Percentiles rank a stretch among this genome's conserved stretches.
phyloP scores from a whole-genome alignment of 2,888 invertebrate genomes.

The Thelaira solivaga region DNA sequence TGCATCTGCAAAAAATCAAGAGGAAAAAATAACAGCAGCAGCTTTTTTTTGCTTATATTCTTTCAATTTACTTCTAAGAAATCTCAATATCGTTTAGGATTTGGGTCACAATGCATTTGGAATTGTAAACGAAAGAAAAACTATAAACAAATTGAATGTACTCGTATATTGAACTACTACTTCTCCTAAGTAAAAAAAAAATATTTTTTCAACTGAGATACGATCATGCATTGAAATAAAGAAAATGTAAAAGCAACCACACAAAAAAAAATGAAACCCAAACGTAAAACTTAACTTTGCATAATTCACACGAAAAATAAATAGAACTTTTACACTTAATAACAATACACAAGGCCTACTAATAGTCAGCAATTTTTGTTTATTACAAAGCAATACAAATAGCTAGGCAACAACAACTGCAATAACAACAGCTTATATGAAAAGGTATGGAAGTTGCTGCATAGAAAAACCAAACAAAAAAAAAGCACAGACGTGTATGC shows the following conservation, averaged over 20 bases:
- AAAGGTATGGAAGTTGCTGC: slow-evolving; percentile 17
- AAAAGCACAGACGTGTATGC: slow-evolving; percentile 36
- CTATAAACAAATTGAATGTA: slow-evolving; percentile 22
- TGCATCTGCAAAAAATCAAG: slow-evolving; percentile 21
- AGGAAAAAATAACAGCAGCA: too few relatives aligned
- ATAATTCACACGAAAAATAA: slow-evolving; percentile 62
- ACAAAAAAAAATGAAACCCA: slow-evolving; percentile 15
- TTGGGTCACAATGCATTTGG: slow-evolving; percentile 37
- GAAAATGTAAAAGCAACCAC: not conserved
- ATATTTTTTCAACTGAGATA: slow-evolving; percentile 18
- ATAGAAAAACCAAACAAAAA: not conserved
- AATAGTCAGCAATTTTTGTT: slow-evolving; percentile 54
- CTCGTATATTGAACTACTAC: slow-evolving; percentile 32
- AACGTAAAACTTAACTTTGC: slow-evolving; percentile 44
- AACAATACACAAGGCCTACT: slow-evolving; percentile 52
- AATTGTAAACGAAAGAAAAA: not conserved
- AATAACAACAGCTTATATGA: not conserved
- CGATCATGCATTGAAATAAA: slow-evolving; percentile 36
- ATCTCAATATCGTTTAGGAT: slow-evolving; percentile 26
- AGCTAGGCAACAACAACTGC: slow-evolving; percentile 8
- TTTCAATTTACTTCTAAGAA: slow-evolving; percentile 30
- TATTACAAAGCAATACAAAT: slow-evolving; percentile 24
- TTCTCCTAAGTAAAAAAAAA: slow-evolving; percentile 8
- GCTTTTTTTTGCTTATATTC: too few relatives aligned
- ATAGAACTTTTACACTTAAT: slow-evolving; percentile 60